These are phyloP conservation scores for Lophius americanus DNA, from an alignment of 2,797 vertebrate species.

Conservation along the genomic window DNA sequence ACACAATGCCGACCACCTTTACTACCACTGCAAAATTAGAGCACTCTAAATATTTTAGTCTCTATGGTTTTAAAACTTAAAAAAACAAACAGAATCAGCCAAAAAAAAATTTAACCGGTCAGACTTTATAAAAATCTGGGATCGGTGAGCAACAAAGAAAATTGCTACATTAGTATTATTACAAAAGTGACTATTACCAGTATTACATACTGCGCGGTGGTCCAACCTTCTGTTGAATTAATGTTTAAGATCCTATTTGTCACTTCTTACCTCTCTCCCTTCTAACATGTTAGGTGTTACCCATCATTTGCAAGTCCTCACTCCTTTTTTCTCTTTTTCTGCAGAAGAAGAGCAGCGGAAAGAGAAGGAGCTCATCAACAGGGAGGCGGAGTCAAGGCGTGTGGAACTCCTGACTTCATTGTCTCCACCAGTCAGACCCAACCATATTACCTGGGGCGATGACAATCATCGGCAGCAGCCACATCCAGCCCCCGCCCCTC, in stretches of 20 bases:
- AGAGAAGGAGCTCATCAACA: constrained; percentile 80
- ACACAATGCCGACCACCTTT: too few relatives aligned
- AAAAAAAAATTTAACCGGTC: too few relatives aligned
- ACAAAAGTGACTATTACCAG: too few relatives aligned
- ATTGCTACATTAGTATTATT: too few relatives aligned
- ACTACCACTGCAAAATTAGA: too few relatives aligned
- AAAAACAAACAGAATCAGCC: too few relatives aligned
- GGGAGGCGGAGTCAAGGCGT: constrained; percentile 83
- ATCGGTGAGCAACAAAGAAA: too few relatives aligned
- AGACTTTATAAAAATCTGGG: too few relatives aligned
- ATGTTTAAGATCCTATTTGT: not conserved
- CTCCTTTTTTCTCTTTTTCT: not conserved
- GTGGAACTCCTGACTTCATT: constrained; percentile 63
- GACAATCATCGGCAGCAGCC: constrained; percentile 69
- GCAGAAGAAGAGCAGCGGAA: constrained; percentile 79
- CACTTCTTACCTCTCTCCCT: not conserved
- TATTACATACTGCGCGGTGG: too few relatives aligned
- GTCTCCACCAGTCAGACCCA: constrained; percentile 73
- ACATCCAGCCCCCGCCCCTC: constrained; percentile 71
- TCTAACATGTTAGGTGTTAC: not conserved
- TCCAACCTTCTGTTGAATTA: too few relatives aligned
- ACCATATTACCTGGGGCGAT: constrained; percentile 74
- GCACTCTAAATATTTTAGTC: too few relatives aligned
- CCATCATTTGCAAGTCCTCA: not conserved
- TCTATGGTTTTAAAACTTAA: too few relatives aligned